A percentile compares a stretch with the other conserved stretches of the same genome.
phyloP scores from a whole-genome alignment of 2,888 invertebrate species.

The Trypoxylon attenuatum region DNA sequence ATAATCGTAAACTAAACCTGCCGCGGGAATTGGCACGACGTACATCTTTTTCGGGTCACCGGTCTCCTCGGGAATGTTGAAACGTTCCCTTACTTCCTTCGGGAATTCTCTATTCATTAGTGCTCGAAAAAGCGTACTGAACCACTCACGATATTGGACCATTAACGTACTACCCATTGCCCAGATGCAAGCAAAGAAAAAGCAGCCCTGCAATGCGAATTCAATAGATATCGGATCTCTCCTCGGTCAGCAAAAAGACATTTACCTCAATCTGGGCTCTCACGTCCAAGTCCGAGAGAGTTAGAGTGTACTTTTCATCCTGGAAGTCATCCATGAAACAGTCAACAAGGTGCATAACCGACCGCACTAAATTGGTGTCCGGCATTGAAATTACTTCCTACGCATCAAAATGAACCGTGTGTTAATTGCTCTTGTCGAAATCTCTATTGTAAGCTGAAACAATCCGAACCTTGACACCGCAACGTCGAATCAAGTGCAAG shows the following conservation, averaged over 20 bases:
- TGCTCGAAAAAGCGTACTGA: constrained; percentile 84
- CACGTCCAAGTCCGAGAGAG: constrained; percentile 85
- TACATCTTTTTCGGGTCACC: constrained; percentile 80
- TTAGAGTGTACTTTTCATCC: constrained; percentile 83
- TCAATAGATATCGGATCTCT: too few species aligned
- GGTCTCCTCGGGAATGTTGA: constrained; percentile 75
- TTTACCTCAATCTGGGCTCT: constrained; percentile 88
- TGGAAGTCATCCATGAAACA: constrained; percentile 91
- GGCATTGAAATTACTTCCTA: constrained; percentile 91
- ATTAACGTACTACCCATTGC: constrained; percentile 90
- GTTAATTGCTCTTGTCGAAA: background rate
- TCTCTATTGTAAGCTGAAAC: background rate
- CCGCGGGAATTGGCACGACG: constrained; percentile 86
- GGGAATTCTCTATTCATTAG: constrained; percentile 89
- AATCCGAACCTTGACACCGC: constrained; percentile 78
- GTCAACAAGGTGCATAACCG: constrained; percentile 91
- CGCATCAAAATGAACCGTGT: background rate
- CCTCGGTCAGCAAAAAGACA: too few species aligned
- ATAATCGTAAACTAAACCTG: constrained; percentile 91
- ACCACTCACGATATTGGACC: constrained; percentile 83
- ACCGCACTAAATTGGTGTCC: constrained; percentile 86
- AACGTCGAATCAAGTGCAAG: constrained; percentile 85
- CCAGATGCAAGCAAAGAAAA: constrained; percentile 95
- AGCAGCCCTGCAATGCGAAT: constrained; percentile 81
- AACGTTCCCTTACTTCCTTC: constrained; percentile 77